Evolutionary conservation across 2,113 vertebrate species (phyloP).

Genomic region (Ageneiosus marmoratus): DNA sequence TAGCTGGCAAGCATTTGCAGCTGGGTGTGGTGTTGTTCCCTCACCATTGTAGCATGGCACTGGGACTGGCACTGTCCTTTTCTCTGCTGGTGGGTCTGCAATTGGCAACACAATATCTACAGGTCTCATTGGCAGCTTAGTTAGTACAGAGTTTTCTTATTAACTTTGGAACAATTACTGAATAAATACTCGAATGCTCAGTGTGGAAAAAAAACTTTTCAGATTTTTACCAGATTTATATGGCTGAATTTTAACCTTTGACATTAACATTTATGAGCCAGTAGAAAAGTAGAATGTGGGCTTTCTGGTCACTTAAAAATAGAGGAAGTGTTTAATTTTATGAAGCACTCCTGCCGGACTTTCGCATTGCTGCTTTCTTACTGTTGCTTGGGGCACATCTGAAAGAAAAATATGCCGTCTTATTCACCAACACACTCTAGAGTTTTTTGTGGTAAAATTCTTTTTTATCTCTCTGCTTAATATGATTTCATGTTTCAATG

Average conservation of each 20-base stretch:
- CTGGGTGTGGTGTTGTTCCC: no score
- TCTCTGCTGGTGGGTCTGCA: no score
- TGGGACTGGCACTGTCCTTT: no score
- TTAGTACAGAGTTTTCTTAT: no score
- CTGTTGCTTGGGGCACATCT: background rate
- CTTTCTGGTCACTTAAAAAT: background rate
- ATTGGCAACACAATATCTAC: no score
- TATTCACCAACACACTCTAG: background rate
- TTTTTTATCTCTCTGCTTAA: background rate
- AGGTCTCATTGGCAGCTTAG: no score
- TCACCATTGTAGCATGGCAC: no score
- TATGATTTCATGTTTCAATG: background rate
- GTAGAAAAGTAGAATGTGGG: background rate
- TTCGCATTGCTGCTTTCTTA: background rate
- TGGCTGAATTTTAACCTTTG: background rate
- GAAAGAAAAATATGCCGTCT: background rate
- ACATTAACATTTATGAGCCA: background rate
- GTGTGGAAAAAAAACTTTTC: background rate
- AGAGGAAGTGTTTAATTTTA: background rate
- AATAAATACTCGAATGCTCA: no score
- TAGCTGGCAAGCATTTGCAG: no score
- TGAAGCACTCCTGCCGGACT: background rate
- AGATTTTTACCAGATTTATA: background rate
- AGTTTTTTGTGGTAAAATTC: background rate
- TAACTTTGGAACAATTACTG: no score